Evolutionary conservation across 2,113 vertebrate genomes (phyloP).

Genomic region (Lampris megalopsis): DNA sequence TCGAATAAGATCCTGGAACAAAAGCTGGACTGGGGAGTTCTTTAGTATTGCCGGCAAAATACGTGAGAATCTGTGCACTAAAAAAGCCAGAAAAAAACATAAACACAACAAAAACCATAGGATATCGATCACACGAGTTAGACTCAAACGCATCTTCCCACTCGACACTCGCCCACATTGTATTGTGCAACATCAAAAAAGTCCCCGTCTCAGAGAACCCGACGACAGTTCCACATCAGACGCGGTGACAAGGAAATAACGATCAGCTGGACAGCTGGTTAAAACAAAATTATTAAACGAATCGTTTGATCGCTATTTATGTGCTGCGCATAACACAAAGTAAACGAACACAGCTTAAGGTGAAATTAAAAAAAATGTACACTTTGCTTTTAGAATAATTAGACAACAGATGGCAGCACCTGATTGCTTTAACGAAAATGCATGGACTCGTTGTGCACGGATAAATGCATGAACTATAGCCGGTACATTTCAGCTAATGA

Average conservation of each 20-base stretch:
- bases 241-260: not conserved
- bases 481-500: too few relatives aligned
- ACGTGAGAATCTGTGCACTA: conserved; percentile 40
- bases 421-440: not conserved
- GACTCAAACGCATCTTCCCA: conserved; percentile 44
- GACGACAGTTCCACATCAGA: conserved; percentile 45
- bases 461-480: not conserved
- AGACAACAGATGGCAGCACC: conserved; percentile 56
- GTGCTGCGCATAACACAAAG: not conserved
- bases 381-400: not conserved
- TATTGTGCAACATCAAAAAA: conserved; percentile 56
- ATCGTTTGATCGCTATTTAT: fast-evolving
- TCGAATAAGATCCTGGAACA: conserved; percentile 81
- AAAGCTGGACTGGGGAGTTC: conserved; percentile 4
- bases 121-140: conserved; percentile 21
- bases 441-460: not conserved
- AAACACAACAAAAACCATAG: conserved; percentile 70
- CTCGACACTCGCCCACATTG: not conserved
- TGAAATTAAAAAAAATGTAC: not conserved
- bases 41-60: conserved; percentile 20
- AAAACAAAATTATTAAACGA: too few relatives aligned
- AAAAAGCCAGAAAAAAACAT: conserved; percentile 69
- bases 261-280: not conserved
- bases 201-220: conserved; percentile 20
- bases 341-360: too few relatives aligned